phyloP scores from a whole-genome alignment of 92 coral and sea anemone species.

The Epizoanthus fatuus region DNA sequence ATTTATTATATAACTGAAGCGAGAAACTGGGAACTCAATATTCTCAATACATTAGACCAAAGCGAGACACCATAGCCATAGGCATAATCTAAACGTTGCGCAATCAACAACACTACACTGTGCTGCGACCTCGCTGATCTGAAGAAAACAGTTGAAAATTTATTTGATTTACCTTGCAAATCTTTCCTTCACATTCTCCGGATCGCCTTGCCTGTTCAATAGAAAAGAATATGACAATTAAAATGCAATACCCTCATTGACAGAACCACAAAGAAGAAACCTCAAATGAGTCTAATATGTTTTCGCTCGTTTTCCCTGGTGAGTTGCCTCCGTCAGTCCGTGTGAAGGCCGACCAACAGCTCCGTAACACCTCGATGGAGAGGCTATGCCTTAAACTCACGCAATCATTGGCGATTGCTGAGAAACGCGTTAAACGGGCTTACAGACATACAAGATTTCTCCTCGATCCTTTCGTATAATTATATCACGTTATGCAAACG shows the following conservation, averaged over 20 bases:
- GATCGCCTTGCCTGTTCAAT: conserved; percentile 75
- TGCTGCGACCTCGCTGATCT: too few species aligned
- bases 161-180: conserved; percentile 88
- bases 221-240: conserved; percentile 7
- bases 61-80: too few species aligned
- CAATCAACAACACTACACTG: too few species aligned
- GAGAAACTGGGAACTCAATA: too few species aligned
- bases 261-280: not conserved
- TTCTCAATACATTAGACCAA: too few species aligned
- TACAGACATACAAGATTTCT: not conserved
- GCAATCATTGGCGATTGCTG: not conserved
- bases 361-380: conserved; percentile 4
- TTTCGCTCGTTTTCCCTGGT: conserved; percentile 15
- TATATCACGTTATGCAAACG: conserved; percentile 34
- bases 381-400: not conserved
- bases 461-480: not conserved
- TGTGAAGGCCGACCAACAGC: conserved; percentile 23
- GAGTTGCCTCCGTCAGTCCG: not conserved
- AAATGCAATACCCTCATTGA: not conserved
- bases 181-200: conserved; percentile 88
- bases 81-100: too few species aligned
- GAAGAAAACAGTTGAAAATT: too few species aligned
- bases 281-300: not conserved
- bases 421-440: not conserved
- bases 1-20: too few species aligned